Base-by-base conservation (phyloP, 2,797 vertebrate species). In the Oreonectes daqikongensis region DNA sequence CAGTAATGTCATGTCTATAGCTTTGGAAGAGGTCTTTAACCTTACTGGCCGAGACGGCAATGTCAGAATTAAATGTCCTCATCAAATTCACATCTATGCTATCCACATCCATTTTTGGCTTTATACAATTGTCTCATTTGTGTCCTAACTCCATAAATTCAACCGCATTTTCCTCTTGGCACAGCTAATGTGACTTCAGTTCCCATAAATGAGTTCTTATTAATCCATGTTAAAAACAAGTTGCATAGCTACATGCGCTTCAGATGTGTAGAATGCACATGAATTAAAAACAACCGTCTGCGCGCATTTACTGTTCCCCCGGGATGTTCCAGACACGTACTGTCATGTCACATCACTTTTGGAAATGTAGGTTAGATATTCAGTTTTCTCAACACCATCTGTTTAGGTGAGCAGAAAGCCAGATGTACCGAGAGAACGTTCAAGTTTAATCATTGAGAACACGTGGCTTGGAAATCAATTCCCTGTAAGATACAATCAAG, bases 401-500 rank as follows among this genome's bases (percentile, higher is more conserved):
- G 40, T 28, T 65, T 17, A 55, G 48, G 38, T n/a, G 68, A 35
- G 26, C 17, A 18, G 59, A 40, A 52, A 38, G 46, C 42, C 14
- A 22, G 7, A 30, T 20, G 38, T 66, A 26, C 12, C n/a, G 26
- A 82, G 76, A 80, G 67, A 70, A 79, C 15, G 20, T 68, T 80
- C 84, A 85, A 87, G 86, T 90, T 90, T 88, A 91, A 92, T 92
- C 89, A 55, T 72, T 84, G 83, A 75, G 85, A 82, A 87, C 84
- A 79, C 86, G 84, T 84, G 85, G 80, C 87, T 81, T 67, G 68
- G 75, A 86, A 91, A 93, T 92, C 91, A 90, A 89, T 92, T 85
- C 63, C 78, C 81, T 82, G 81, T 85, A 82, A 87, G 85, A 91
- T 88, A 81, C 86, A 90, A 88, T 91, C 77, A 79, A 86, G 85